phyloP scores from a whole-genome alignment of 2,888 invertebrate genomes.

The Maniola hyperantus region DNA sequence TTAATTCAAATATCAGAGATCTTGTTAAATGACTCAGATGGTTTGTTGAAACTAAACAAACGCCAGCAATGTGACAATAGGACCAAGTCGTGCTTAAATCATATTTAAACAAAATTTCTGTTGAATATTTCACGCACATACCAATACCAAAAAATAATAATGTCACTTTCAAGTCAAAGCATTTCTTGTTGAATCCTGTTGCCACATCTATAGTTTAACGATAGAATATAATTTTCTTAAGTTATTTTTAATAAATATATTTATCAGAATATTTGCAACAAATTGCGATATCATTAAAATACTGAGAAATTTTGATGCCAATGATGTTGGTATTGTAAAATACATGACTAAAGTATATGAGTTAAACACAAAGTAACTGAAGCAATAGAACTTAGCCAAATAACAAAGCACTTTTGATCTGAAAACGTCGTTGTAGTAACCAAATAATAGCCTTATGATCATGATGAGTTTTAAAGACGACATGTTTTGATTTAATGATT shows the following conservation, averaged over 20 bases:
- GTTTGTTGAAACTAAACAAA: conserved; percentile 1
- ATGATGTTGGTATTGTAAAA: background rate
- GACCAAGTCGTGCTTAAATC: background rate
- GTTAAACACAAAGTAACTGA: background rate
- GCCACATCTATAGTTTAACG: conserved; percentile 1
- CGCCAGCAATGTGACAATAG: background rate
- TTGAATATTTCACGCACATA: conserved; percentile 2
- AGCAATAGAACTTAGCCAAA: conserved; percentile 1
- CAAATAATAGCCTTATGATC: background rate
- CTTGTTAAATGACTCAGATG: conserved; percentile 6
- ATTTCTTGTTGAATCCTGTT: background rate
- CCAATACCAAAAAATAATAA: background rate
- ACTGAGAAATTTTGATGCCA: too few species aligned
- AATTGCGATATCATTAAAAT: background rate
- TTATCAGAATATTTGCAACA: conserved; percentile 1
- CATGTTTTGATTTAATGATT: background rate
- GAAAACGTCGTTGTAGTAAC: conserved; percentile 5
- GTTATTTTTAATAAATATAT: background rate
- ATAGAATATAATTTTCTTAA: background rate
- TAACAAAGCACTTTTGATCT: background rate
- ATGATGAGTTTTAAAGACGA: conserved; percentile 2
- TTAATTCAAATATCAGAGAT: conserved; percentile 8
- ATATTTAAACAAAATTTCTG: conserved; percentile 1
- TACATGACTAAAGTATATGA: background rate
- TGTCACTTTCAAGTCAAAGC: conserved; percentile 6